Percentiles rank a stretch among this genome's conserved stretches.
Conservation (phyloP, 2,888 invertebrate genomes). For the Metallyticus violacea region DNA sequence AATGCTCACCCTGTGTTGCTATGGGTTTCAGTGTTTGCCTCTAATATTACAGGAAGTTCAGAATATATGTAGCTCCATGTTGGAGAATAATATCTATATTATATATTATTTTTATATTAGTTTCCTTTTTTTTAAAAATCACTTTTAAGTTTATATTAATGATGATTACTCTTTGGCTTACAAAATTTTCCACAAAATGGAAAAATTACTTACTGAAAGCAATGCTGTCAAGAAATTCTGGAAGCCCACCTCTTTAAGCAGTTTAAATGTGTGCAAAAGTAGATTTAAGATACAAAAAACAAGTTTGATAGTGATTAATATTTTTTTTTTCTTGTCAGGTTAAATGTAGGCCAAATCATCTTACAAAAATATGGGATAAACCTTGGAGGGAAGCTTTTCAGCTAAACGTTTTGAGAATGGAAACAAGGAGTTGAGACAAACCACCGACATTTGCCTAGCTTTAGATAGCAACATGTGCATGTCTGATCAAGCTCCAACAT, state of each 20-base stretch:
- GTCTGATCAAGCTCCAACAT: too few relatives aligned
- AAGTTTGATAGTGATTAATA: too few relatives aligned
- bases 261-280: too few relatives aligned
- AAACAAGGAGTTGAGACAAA: too few relatives aligned
- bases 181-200: background rate
- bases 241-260: background rate
- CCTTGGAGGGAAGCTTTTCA: too few relatives aligned
- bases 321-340: too few relatives aligned
- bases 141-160: background rate
- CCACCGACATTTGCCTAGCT: too few relatives aligned
- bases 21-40: background rate
- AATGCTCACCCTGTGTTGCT: background rate
- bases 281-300: too few relatives aligned
- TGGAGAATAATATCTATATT: background rate
- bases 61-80: background rate
- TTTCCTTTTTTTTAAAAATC: background rate
- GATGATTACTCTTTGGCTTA: constrained; percentile 21
- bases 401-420: too few relatives aligned
- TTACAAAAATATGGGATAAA: too few relatives aligned
- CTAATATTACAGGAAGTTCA: background rate
- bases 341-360: too few relatives aligned
- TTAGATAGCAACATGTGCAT: too few relatives aligned
- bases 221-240: background rate
- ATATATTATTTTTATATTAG: background rate
- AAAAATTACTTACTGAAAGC: background rate